Conservation (phyloP, 2,797 vertebrate genomes). For the Discoglossus pictus region DNA sequence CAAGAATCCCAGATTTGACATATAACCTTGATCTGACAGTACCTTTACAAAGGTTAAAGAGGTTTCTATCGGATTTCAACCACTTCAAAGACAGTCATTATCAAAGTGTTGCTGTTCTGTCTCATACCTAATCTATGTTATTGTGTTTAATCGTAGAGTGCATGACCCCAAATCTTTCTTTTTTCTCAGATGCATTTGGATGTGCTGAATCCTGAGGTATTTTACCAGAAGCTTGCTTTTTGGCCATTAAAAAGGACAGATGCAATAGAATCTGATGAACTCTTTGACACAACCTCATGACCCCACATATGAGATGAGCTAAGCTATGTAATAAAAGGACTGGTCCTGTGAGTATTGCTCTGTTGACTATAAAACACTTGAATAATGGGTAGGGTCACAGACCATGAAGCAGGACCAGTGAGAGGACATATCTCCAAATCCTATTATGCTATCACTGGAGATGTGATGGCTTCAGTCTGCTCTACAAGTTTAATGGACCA, state of each 20-base stretch:
- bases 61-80: no score
- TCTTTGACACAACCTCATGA: conserved; percentile 6
- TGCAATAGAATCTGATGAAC: no score
- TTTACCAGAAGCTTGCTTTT: no score
- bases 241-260: not conserved
- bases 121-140: not conserved
- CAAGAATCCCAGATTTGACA: no score
- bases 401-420: not conserved
- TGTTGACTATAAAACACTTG: conserved; percentile 6
- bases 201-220: not conserved
- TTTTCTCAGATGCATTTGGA: not conserved
- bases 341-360: not conserved
- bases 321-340: conserved; percentile 10
- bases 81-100: no score
- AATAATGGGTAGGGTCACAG: not conserved
- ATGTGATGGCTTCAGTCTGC: no score
- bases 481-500: no score
- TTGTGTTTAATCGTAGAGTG: not conserved
- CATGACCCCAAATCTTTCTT: not conserved
- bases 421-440: no score
- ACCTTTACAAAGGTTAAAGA: no score
- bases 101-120: no score
- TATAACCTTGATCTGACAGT: no score
- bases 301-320: conserved; percentile 6
- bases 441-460: no score